Base-by-base conservation (phyloP, 2,113 vertebrate species). In the Epinephelus moara region DNA sequence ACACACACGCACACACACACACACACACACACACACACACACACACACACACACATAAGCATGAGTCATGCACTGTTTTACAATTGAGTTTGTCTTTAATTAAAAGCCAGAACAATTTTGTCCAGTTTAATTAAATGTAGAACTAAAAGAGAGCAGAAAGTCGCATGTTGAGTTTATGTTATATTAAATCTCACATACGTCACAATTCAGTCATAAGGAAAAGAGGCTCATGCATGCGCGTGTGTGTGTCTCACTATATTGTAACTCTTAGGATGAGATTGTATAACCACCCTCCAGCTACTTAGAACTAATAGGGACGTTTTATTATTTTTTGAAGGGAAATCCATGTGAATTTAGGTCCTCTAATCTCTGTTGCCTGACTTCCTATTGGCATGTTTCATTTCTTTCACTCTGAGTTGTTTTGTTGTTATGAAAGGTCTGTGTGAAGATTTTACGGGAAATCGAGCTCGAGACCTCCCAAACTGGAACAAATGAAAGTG, bases 91-190 rank as follows among this genome's bases (percentile, higher is more conserved):
- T 80, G 72, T 81, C 53, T 89, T 89, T 89, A 88, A 92, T 94
- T 93, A 90, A 92, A 89, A 90, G 52, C 70, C 72, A 8, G 57
- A 62, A 66, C 52, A 78, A 33, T 82, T 90, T 76, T 74, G 67
- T 75, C 68, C 71, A 50, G 55, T 91, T 92, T 91, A 87, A 91
- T 93, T 90, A 92, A 89, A 85, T 80, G 23, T 59, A 69, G 67
- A 78, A 74, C 45, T 77, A 79, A 86, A 86, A 78, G 42, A 75
- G 49, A 70, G 52, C 75, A 33, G 37, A 63, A 83, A 84, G 71
- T 82, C 11, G 11, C 67, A 86, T 75, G 27, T 84, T 80, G 59
- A 78, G 72, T 87, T 81, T 10, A 50, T 80, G 78, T 69, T 52
- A 53, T 85, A 73, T 81, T 84, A 59, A 78, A 78, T 78, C 60